Evolutionary conservation across 1,140 invertebrate species (phyloP), one percentile per base, ranked within the genome.

Genomic region (Drosophila sturtevanti): DNA sequence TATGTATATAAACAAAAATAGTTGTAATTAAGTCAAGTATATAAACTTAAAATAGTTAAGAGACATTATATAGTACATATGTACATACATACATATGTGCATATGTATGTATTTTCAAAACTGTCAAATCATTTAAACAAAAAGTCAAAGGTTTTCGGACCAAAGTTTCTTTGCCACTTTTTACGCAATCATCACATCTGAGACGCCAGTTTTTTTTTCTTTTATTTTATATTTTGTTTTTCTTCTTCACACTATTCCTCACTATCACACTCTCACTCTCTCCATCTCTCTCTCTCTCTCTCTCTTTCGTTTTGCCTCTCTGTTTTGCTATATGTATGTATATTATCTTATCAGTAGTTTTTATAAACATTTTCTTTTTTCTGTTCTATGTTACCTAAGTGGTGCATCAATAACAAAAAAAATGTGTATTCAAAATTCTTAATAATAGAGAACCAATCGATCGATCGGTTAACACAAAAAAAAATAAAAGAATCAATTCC

Each of bases 291-390:
- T 51, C 4, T 31, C 0, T 38, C 21, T 54, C 4, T 7, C 48
- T 35, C 16, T 48, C 44, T 11, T 7, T 52, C 24, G 9, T 14
- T 51, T 4, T 14, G 12, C 7, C 14, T 59, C 24, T 21, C 59
- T 21, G 18, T 10, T 34, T 37, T n/a, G 16, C 18, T 59, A 18
- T 37, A n/a, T n/a, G n/a, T n/a, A n/a, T n/a, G n/a, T n/a, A n/a
- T n/a, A 86, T 86, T 86, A 86, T 86, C 81, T 86, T 86, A 86
- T 86, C 81, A 78, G 78, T 60, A 58, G 51, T 68, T 71, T 63
- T 51, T 10, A 44, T 16, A 9, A 16, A 59, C 63, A 71, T 58
- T 24, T 56, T 44, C n/a, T n/a, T n/a, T n/a, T n/a, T n/a, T 35
- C 51, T 63, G 16, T 35, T 63, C 18, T 69, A 24, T 44, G 51